Base-by-base conservation (phyloP, 2,797 vertebrate genomes). In the Phyllotis vaccarum region DNA sequence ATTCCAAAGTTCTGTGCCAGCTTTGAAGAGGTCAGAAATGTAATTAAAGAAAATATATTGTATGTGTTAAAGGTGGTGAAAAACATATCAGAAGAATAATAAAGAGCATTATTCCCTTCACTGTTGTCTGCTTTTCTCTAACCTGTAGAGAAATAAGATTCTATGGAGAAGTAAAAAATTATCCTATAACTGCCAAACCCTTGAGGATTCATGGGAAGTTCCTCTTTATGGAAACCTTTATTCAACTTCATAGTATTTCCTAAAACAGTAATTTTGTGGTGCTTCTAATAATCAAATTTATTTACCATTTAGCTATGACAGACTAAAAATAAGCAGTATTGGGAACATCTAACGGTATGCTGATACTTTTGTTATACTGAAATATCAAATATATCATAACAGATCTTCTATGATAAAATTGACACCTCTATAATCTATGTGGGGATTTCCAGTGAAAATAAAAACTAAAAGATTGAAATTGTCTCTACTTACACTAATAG, bases 341-440 rank as follows among this genome's bases (percentile, higher is more conserved):
- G 19, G 66, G 49, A 87, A 31, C 72, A 93, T 86, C 52, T 70
- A 86, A 2, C 13, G 74, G 6, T 72, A 82, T 82, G 86, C 78
- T 43, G 19, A 56, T 43, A 62, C 12, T 66, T 76, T 76, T 78
- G 11, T 3, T 83, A 24, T 16, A 80, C 31, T 58, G 6, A 92
- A 93, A 93, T 54, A 90, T 85, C 68, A 80, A 96, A 82, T 49
- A 86, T 92, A 27, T 81, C 9, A 94, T 58, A 72, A 93, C 54
- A 22, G 2, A 0, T 52, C 29, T 87, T 34, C 14, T 58, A 74
- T 91, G 74, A 83, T 89, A 88, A 94, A 94, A 89, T 19, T 93
- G 40, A 79, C 91, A 85, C 27, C 0, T 16, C 12, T 79, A n/a
- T 75, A 68, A 86, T 91, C 10, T 56, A 40, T 82, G 64, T 83